phyloP scores from a whole-genome alignment of 2,888 invertebrate species.

The Automeris io region DNA sequence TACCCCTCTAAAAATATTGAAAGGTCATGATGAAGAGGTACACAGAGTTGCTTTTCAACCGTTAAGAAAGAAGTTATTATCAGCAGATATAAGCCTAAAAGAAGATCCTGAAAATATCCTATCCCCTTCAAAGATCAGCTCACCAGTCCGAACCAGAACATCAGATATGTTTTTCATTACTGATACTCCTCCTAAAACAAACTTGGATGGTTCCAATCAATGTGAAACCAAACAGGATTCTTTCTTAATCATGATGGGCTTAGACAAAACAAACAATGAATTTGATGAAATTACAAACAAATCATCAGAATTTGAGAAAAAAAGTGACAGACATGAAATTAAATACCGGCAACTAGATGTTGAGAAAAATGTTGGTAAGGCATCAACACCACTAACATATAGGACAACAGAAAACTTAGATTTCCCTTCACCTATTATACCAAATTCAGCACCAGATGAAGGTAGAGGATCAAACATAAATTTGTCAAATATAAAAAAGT shows the following conservation, averaged over 20 bases:
- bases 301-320: conserved; percentile 41
- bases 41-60: conserved; percentile 68
- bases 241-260: conserved; percentile 61
- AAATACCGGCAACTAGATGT: conserved; percentile 40
- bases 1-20: conserved; percentile 58
- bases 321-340: conserved; percentile 41
- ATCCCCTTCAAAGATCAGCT: conserved; percentile 34
- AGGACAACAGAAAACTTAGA: conserved; percentile 40
- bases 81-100: conserved; percentile 57
- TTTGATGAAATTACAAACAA: conserved; percentile 44
- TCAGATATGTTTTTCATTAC: conserved; percentile 59
- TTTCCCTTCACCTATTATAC: conserved; percentile 44
- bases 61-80: conserved; percentile 38
- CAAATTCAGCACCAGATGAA: conserved; percentile 45
- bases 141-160: conserved; percentile 42
- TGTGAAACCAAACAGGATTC: conserved; percentile 55
- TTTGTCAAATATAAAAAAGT: conserved; percentile 31
- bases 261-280: conserved; percentile 53
- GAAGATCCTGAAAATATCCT: conserved; percentile 48
- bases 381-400: conserved; percentile 58
- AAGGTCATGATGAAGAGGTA: conserved; percentile 70
- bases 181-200: conserved; percentile 50
- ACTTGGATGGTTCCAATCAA: conserved; percentile 29
- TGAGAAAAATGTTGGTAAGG: conserved; percentile 54
- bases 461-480: conserved; percentile 30